Evolutionary conservation across 2,888 invertebrate species (phyloP), one percentile per base, ranked within the genome.

Genomic region (Megastigmus dorsalis): DNA sequence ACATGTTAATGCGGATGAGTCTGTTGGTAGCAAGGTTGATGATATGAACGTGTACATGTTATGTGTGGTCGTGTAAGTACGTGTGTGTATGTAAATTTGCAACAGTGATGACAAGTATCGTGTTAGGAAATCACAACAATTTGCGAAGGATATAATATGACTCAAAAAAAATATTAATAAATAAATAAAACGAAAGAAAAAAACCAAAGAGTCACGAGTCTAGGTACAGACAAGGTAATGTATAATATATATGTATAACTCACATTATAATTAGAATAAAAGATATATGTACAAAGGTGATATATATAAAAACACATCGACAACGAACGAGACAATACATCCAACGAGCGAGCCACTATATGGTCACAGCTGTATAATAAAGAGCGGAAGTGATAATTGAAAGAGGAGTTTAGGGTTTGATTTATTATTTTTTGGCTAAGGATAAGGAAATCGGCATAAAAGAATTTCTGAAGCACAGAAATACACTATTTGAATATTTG

Each of bases 301-400:
- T 85, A 85, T 82, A 83, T 74, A 78, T 76, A 78, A 71, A 79
- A 78, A 76, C 75, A 78, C 79, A 88, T 86, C 84, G 87, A 88
- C 85, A 87, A 88, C 88, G 86, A 88, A 88, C 88, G 87, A 87
- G 86, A 87, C 87, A 87, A 85, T 84, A 88, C 88, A 88, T 88
- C 85, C 86, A 88, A 88, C 88, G 88, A 88, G 86, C 87, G 88
- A 88, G 88, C 87, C 86, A 87, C 87, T 87, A 87, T 86, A 86
- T 87, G 84, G 85, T 88, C 84, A 87, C 84, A 86, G 85, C 85
- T 85, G 85, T 85, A 80, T 79, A 74, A 78, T 54, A 84, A 84
- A 84, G 84, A 86, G 84, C 85, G 81, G 80, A 72, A 18, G 45
- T 75, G 55, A 41, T 63, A n/a, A 43, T 73, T 41, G 28, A 15